A percentile compares a stretch with the other conserved stretches of the same genome.
phyloP scores from a whole-genome alignment of 2,797 vertebrate species.

The Muscicapa comitata region DNA sequence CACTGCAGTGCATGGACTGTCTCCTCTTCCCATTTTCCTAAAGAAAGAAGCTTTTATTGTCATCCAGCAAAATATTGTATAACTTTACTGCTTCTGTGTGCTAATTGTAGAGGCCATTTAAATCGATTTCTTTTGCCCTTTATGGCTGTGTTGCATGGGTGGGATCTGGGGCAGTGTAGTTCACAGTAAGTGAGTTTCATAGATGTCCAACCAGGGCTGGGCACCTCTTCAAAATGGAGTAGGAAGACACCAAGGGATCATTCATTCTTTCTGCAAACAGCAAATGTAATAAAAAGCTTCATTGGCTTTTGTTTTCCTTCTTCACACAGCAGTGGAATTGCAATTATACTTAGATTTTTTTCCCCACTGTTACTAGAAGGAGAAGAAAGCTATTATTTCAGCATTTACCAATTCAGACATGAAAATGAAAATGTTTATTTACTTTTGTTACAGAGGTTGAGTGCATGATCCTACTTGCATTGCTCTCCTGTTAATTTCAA shows the following conservation, averaged over 20 bases:
- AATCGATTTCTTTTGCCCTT: not conserved
- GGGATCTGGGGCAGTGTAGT: not conserved
- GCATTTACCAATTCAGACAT: not conserved
- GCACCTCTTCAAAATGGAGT: not conserved
- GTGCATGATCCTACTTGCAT: not conserved
- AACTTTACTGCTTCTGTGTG: not conserved
- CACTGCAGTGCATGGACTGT: not conserved
- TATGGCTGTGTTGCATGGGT: not conserved
- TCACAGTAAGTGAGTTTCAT: not conserved
- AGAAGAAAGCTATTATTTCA: not conserved
- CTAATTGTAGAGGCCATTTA: not conserved
- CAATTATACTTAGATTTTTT: slow-evolving; percentile 8
- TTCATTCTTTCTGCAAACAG: not conserved
- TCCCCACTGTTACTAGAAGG: not conserved
- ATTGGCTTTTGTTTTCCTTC: slow-evolving; percentile 34
- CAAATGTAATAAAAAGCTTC: slow-evolving; percentile 41
- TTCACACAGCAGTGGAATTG: slow-evolving; percentile 9
- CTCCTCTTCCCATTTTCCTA: not conserved
- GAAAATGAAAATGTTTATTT: slow-evolving; percentile 31
- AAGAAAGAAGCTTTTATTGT: not conserved
- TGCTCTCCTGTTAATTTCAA: not conserved
- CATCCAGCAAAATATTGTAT: not conserved
- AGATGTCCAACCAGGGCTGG: not conserved
- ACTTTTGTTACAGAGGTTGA: not conserved
- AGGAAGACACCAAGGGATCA: not conserved